phyloP scores from a whole-genome alignment of 1,140 invertebrate species.

The Bombus cullumanus region DNA sequence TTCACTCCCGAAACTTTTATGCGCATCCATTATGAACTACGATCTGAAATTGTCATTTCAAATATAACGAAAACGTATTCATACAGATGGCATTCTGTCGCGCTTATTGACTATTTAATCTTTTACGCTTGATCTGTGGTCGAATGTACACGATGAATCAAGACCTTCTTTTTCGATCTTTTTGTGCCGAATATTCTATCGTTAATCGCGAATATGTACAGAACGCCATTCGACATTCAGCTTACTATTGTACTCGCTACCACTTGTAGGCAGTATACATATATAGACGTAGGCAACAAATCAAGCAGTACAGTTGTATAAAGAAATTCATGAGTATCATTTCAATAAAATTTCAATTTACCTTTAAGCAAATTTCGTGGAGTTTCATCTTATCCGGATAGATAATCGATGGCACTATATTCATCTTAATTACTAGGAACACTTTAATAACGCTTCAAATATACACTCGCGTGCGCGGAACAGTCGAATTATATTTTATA shows the following conservation, averaged over 20 bases:
- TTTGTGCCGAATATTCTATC: not conserved
- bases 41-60: not conserved
- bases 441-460: not conserved
- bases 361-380: not conserved
- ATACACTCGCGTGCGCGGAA: too few species aligned
- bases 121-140: not conserved
- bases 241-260: slow-evolving; percentile 40
- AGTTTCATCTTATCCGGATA: not conserved
- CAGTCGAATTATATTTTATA: not conserved
- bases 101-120: not conserved
- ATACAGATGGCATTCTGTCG: not conserved
- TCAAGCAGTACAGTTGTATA: slow-evolving; percentile 40
- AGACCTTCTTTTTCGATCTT: not conserved
- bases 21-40: not conserved
- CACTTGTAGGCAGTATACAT: slow-evolving; percentile 23
- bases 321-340: slow-evolving; percentile 46
- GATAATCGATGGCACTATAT: not conserved
- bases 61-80: not conserved
- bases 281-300: slow-evolving; percentile 47
- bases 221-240: slow-evolving; percentile 10
- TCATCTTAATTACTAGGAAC: not conserved
- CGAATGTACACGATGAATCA: not conserved
- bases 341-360: slow-evolving; percentile 53
- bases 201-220: not conserved
- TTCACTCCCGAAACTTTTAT: not conserved